These are phyloP conservation scores for Hybognathus amarus DNA, from an alignment of 2,797 vertebrate genomes.

Conservation along the genomic window DNA sequence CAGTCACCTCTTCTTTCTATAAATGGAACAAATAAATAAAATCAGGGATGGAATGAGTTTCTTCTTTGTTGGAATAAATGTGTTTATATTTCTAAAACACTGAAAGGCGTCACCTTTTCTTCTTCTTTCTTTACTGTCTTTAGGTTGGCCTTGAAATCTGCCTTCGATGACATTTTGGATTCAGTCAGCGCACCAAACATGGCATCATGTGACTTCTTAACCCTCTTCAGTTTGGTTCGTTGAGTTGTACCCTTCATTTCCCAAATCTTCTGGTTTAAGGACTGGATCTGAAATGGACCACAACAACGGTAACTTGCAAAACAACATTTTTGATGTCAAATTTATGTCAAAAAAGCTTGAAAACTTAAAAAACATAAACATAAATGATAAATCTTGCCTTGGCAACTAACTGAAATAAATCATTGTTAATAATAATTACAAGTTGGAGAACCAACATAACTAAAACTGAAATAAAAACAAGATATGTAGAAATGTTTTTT, in stretches of 20 bases:
- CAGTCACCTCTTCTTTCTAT: constrained; percentile 65
- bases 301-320: background rate
- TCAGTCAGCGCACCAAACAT: constrained; percentile 66
- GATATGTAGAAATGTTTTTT: background rate
- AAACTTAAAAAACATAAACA: background rate
- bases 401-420: background rate
- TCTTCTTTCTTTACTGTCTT: constrained; percentile 76
- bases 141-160: constrained; percentile 72
- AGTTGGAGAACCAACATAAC: background rate
- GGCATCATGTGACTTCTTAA: constrained; percentile 70
- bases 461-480: background rate
- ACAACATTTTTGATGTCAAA: background rate
- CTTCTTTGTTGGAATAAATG: background rate
- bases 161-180: constrained; percentile 65
- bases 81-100: background rate
- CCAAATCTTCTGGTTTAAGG: constrained; percentile 66
- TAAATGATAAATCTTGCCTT: background rate
- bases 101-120: constrained; percentile 60
- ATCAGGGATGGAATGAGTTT: constrained; percentile 4
- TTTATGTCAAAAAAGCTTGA: background rate
- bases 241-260: constrained; percentile 72
- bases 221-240: constrained; percentile 69
- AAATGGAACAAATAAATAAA: background rate
- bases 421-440: background rate
- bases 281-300: constrained; percentile 61